phyloP scores from a whole-genome alignment of 2,797 vertebrate genomes.

The Lagocephalus sceleratus region DNA sequence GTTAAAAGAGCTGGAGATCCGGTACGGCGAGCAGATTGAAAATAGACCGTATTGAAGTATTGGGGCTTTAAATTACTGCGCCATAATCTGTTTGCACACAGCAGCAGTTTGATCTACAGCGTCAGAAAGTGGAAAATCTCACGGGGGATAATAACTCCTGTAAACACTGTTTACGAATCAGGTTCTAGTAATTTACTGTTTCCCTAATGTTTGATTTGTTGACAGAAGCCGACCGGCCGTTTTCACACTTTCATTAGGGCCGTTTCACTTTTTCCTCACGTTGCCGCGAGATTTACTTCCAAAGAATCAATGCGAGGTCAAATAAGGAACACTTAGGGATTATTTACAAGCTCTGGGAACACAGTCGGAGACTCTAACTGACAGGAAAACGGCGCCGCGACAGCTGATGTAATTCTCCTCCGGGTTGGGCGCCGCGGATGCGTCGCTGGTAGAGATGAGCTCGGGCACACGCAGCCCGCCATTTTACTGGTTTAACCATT shows the following conservation, averaged over 20 bases:
- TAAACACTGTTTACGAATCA: conserved; percentile 15
- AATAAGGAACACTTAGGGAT: conserved; percentile 59
- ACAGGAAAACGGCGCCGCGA: conserved; percentile 51
- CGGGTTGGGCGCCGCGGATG: conserved; percentile 50
- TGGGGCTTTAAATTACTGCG: too few species aligned
- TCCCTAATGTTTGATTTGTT: conserved; percentile 32
- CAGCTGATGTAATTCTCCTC: conserved; percentile 64
- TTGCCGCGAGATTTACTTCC: conserved; percentile 42
- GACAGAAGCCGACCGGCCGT: conserved; percentile 27
- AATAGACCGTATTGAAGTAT: too few species aligned
- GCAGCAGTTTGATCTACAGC: conserved; percentile 21
- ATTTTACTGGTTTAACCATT: conserved; percentile 54
- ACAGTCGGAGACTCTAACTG: conserved; percentile 42
- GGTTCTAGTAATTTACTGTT: conserved; percentile 31
- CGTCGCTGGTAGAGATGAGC: conserved; percentile 43
- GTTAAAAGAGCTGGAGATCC: background rate
- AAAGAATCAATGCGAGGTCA: conserved; percentile 52
- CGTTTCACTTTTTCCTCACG: conserved; percentile 21
- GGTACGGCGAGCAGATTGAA: too few species aligned
- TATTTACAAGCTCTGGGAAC: conserved; percentile 51
- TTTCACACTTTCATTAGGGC: conserved; percentile 48
- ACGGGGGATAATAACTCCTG: conserved; percentile 10
- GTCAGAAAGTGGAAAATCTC: conserved; percentile 13
- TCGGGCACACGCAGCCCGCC: conserved; percentile 54
- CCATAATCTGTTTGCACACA: conserved; percentile 6